These are phyloP conservation scores for Porites cylindrica DNA, from an alignment of 92 coral and sea anemone genomes.

Conservation along the genomic window DNA sequence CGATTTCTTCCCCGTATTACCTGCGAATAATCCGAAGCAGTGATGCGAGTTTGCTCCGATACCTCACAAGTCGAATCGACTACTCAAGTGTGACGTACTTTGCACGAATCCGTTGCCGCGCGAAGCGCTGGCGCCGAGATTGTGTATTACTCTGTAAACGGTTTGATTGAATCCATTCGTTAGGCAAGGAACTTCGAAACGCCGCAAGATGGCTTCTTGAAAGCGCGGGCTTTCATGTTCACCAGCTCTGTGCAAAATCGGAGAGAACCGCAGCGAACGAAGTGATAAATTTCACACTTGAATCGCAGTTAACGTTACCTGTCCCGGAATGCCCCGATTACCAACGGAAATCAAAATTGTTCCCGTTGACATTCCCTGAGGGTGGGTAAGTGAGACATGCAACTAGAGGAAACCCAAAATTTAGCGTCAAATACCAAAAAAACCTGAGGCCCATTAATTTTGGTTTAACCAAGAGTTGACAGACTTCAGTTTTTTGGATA, in stretches of 20 bases:
- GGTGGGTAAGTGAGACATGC: constrained; percentile 72
- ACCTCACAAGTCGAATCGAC: constrained; percentile 47
- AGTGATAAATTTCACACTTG: constrained; percentile 41
- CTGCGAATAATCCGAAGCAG: constrained; percentile 52
- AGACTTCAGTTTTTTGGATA: constrained; percentile 47
- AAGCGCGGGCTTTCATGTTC: not conserved
- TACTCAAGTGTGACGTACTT: constrained; percentile 47
- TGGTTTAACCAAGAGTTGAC: constrained; percentile 50
- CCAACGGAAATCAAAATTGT: constrained; percentile 83
- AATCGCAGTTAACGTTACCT: constrained; percentile 43
- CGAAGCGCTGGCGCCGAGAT: constrained; percentile 85
- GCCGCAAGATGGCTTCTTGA: constrained; percentile 35
- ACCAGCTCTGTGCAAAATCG: not conserved
- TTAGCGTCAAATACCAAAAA: constrained; percentile 61
- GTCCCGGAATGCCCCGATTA: constrained; percentile 76
- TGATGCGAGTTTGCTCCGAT: constrained; percentile 15
- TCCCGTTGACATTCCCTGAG: constrained; percentile 77
- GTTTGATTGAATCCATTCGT: constrained; percentile 83
- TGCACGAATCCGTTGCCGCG: constrained; percentile 33
- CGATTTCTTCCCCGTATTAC: constrained; percentile 43
- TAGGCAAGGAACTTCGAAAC: constrained; percentile 28
- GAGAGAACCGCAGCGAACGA: constrained; percentile 11
- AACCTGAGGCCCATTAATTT: constrained; percentile 34
- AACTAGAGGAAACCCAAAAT: constrained; percentile 69
- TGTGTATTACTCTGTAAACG: constrained; percentile 77